Conservation (phyloP, 2,888 invertebrate genomes). For the Yponomeuta cagnagella region DNA sequence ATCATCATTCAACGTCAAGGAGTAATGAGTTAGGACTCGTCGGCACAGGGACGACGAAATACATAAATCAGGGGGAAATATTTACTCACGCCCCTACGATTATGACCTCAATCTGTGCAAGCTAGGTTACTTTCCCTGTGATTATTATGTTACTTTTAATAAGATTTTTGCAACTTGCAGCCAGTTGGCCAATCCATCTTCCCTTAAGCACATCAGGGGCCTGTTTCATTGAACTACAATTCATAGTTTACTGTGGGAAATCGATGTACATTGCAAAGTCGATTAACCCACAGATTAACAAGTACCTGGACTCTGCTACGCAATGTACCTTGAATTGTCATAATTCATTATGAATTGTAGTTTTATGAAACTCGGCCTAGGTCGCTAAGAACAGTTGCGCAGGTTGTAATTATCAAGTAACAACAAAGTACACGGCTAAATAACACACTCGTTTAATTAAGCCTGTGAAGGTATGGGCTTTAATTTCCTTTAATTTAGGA, state of each 20-base stretch:
- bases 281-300: no score
- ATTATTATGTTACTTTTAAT: slow-evolving; percentile 19
- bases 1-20: slow-evolving; percentile 65
- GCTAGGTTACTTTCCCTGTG: slow-evolving; percentile 19
- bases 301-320: no score
- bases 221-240: no score
- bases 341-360: no score
- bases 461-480: not conserved
- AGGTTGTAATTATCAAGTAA: not conserved
- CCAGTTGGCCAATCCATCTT: not conserved
- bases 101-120: slow-evolving; percentile 29
- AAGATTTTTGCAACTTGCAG: slow-evolving; percentile 16
- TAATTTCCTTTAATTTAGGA: not conserved
- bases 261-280: no score
- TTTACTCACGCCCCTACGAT: slow-evolving; percentile 55
- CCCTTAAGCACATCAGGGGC: not conserved
- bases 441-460: not conserved
- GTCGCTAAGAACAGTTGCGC: not conserved
- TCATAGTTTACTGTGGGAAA: no score
- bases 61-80: slow-evolving; percentile 59
- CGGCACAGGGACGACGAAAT: slow-evolving; percentile 42
- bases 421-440: not conserved
- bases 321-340: no score
- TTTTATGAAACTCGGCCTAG: no score
- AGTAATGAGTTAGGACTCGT: slow-evolving; percentile 58